Percentiles rank a stretch among this genome's conserved stretches.
Conservation (phyloP, 2,113 vertebrate genomes). For the Apus apus region DNA sequence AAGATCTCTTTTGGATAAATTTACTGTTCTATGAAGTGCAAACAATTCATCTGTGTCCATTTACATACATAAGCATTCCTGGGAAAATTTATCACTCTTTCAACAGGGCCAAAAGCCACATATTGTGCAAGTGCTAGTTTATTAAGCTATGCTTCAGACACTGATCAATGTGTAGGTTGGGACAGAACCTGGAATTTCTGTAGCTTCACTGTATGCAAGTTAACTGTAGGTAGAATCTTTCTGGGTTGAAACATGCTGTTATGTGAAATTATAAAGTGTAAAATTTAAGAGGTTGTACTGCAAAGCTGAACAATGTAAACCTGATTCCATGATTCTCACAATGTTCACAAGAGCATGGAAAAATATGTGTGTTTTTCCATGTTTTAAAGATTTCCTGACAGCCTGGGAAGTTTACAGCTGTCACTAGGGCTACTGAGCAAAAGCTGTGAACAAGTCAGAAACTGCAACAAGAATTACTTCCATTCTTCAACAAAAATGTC, state of each 20-base stretch:
- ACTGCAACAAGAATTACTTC: background rate
- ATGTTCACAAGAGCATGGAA: background rate
- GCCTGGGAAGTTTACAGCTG: background rate
- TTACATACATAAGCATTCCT: background rate
- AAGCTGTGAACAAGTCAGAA: background rate
- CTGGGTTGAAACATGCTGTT: background rate
- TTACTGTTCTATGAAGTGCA: background rate
- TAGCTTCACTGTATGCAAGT: background rate
- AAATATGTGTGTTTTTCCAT: background rate
- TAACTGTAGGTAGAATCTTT: background rate
- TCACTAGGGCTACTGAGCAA: background rate
- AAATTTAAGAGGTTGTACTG: background rate
- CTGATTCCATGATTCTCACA: background rate
- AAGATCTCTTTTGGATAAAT: background rate
- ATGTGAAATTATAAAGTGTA: background rate
- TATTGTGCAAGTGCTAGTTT: background rate
- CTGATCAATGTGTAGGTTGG: background rate
- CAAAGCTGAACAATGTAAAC: background rate
- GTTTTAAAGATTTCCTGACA: background rate
- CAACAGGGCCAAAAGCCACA: background rate
- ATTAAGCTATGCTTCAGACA: background rate
- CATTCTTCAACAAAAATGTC: background rate
- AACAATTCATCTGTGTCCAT: background rate
- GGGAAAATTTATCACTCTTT: background rate
- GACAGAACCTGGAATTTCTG: background rate